phyloP scores from a whole-genome alignment of 2,888 invertebrate species.

The Meteorus cinctellus region DNA sequence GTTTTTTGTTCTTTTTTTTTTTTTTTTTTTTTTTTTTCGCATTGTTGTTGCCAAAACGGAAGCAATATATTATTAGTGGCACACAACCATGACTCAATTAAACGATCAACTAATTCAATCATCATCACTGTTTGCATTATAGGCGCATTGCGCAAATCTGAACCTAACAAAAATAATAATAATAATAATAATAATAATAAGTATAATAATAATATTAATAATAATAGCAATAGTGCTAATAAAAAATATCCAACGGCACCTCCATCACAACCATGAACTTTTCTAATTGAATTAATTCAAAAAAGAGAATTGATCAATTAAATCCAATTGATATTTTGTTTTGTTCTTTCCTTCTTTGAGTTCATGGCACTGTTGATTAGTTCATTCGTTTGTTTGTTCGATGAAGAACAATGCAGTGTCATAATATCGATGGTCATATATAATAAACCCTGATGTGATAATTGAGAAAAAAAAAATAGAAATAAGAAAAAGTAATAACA shows the following conservation, averaged over 20 bases:
- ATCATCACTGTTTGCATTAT: constrained; percentile 21
- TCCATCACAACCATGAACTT: background rate
- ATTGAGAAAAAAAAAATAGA: background rate
- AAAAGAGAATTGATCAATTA: background rate
- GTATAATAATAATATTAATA: constrained; percentile 15
- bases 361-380: background rate
- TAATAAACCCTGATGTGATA: constrained; percentile 7
- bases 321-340: background rate
- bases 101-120: constrained; percentile 58
- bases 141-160: constrained; percentile 33
- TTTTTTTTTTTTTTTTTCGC: constrained; percentile 1
- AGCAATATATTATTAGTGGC: constrained; percentile 62
- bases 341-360: too few relatives aligned
- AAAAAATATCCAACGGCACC: background rate
- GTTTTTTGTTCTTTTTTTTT: too few relatives aligned
- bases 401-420: background rate
- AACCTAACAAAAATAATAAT: constrained; percentile 35
- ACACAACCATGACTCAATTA: constrained; percentile 68
- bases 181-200: constrained; percentile 7
- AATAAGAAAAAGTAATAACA: background rate
- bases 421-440: constrained; percentile 22
- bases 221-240: background rate
- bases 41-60: constrained; percentile 52
- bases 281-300: background rate
- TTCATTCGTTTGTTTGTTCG: background rate